phyloP scores from a whole-genome alignment of 2,113 vertebrate species.

The Beaufortia kweichowensis region DNA sequence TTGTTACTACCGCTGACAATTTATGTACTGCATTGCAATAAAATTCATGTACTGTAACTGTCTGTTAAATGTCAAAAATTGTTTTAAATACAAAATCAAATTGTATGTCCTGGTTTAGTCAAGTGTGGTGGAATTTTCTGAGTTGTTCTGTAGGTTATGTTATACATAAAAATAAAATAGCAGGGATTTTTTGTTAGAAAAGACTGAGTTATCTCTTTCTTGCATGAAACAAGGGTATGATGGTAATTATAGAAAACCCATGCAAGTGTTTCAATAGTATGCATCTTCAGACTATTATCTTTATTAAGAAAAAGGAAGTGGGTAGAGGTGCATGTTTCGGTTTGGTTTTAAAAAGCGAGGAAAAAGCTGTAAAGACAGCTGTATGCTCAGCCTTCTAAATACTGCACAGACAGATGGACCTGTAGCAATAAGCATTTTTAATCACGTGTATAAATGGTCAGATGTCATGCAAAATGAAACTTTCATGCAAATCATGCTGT shows the following conservation, averaged over 20 bases:
- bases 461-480: no score
- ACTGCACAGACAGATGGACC: no score
- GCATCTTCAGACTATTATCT: neutral
- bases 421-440: neutral
- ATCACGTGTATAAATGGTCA: no score
- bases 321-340: slow-evolving; percentile 24
- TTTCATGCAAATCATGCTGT: no score
- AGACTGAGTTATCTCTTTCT: neutral
- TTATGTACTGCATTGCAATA: neutral
- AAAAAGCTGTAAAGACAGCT: slow-evolving; percentile 27
- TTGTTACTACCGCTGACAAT: neutral
- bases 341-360: slow-evolving; percentile 35
- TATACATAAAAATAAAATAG: neutral
- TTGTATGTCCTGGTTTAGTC: neutral
- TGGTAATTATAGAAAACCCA: neutral
- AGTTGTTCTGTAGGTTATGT: neutral
- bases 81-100: neutral
- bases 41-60: neutral
- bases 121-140: neutral
- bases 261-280: neutral
- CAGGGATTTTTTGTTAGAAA: neutral
- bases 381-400: neutral
- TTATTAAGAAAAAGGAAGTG: slow-evolving; percentile 39
- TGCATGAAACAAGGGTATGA: neutral
- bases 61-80: neutral